phyloP scores from a whole-genome alignment of 2,888 invertebrate species.

The Phengaris arion region DNA sequence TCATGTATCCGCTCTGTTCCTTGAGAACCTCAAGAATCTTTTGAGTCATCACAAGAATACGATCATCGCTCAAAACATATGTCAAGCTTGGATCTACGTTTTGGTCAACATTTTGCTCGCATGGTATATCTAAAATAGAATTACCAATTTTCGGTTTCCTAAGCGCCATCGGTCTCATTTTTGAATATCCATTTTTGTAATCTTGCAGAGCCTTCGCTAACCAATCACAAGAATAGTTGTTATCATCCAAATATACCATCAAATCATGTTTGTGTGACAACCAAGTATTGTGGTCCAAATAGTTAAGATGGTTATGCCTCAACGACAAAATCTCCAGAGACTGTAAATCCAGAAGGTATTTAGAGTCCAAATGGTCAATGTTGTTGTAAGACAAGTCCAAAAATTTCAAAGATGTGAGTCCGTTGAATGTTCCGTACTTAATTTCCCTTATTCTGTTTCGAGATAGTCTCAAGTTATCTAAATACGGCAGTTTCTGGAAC shows the following conservation, averaged over 20 bases:
- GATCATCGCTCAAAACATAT: slow-evolving; percentile 52
- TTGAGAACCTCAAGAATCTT: slow-evolving; percentile 63
- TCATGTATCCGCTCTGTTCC: slow-evolving; percentile 59
- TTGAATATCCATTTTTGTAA: slow-evolving; percentile 60
- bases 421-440: slow-evolving; percentile 60
- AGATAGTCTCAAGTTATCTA: slow-evolving; percentile 55
- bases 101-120: slow-evolving; percentile 42
- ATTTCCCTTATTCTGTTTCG: slow-evolving; percentile 53
- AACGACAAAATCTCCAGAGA: slow-evolving; percentile 52
- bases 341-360: slow-evolving; percentile 59
- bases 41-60: slow-evolving; percentile 57
- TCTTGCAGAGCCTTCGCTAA: slow-evolving; percentile 55
- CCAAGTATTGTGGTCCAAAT: slow-evolving; percentile 59
- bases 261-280: slow-evolving; percentile 53
- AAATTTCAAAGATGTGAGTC: slow-evolving; percentile 48
- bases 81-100: slow-evolving; percentile 30
- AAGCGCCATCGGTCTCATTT: slow-evolving; percentile 54
- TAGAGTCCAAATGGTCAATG: slow-evolving; percentile 56
- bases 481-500: slow-evolving; percentile 49
- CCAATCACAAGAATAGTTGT: slow-evolving; percentile 63
- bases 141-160: slow-evolving; percentile 40
- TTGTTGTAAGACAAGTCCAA: slow-evolving; percentile 52
- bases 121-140: slow-evolving; percentile 64
- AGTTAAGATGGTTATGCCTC: slow-evolving; percentile 51
- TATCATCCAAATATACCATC: slow-evolving; percentile 60